Evolutionary conservation across 1,140 invertebrate genomes (phyloP).

Genomic region (Zaprionus taronus): DNA sequence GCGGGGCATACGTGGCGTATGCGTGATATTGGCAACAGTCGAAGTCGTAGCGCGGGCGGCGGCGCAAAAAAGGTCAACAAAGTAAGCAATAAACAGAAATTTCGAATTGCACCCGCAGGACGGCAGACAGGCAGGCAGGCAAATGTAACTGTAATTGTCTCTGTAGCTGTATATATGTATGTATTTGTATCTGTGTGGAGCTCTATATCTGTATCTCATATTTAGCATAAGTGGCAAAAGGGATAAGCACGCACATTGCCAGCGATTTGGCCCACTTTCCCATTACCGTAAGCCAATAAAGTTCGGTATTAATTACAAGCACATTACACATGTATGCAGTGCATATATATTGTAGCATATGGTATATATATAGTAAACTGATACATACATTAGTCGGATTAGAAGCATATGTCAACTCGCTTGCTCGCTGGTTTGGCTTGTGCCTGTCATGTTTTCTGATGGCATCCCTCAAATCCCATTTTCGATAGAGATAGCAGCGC

Average conservation of each 20-base stretch:
- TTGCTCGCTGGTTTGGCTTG: conserved; percentile 1
- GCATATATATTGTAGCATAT: neutral
- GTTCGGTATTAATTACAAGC: conserved; percentile 9
- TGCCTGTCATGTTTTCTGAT: conserved; percentile 30
- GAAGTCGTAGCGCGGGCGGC: neutral
- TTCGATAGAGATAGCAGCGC: conserved; percentile 25
- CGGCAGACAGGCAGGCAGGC: neutral
- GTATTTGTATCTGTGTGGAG: neutral
- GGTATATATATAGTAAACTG: neutral
- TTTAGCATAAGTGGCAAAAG: conserved; percentile 19
- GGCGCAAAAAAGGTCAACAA: conserved; percentile 34
- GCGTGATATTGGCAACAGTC: conserved; percentile 31
- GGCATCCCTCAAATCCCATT: conserved; percentile 37
- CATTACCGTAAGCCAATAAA: conserved; percentile 8
- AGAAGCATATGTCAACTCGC: conserved; percentile 28
- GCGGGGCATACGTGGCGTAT: conserved; percentile 12
- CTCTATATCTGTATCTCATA: conserved; percentile 3
- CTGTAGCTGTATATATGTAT: conserved; percentile 1
- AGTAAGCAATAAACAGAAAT: conserved; percentile 44
- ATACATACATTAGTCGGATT: conserved; percentile 13
- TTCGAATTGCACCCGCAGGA: conserved; percentile 44
- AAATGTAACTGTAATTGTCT: conserved; percentile 9
- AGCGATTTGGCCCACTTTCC: neutral
- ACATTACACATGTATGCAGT: neutral
- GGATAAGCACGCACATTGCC: neutral